These are phyloP conservation scores for Rhagonycha fulva DNA, from an alignment of 2,888 invertebrate genomes.

Conservation along the genomic window DNA sequence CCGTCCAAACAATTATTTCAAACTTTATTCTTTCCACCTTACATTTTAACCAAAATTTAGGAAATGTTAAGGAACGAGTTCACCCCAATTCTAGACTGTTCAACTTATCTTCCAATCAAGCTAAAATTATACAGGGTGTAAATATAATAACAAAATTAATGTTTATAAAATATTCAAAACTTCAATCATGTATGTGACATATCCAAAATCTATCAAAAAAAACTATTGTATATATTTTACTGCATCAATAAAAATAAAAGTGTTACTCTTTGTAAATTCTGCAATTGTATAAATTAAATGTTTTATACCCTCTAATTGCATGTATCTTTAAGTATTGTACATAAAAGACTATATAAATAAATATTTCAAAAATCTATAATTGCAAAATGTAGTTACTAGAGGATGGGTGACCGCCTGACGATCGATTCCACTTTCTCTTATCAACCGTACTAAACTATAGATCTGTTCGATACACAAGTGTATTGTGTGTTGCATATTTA, in stretches of 20 bases:
- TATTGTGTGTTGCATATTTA: too few relatives aligned
- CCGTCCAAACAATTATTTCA: neutral
- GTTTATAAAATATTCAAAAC: conserved; percentile 19
- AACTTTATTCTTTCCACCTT: neutral
- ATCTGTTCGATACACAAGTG: too few relatives aligned
- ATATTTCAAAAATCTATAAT: neutral
- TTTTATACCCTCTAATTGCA: conserved; percentile 23
- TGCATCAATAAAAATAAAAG: conserved; percentile 9
- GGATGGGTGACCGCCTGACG: too few relatives aligned
- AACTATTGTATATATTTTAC: conserved; percentile 22
- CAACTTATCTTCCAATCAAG: conserved; percentile 22
- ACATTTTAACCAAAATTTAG: neutral
- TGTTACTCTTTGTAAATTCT: conserved; percentile 15
- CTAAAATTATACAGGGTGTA: conserved; percentile 33
- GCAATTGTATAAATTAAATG: conserved; percentile 24
- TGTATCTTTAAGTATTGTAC: conserved; percentile 23
- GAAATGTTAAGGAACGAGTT: neutral
- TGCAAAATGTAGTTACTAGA: neutral
- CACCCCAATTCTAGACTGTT: conserved; percentile 6
- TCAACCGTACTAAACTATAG: too few relatives aligned
- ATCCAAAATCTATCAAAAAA: conserved; percentile 16
- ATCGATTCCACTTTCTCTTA: too few relatives aligned
- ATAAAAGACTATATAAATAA: conserved; percentile 17
- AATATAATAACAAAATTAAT: conserved; percentile 18
- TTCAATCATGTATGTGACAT: conserved; percentile 25